Base-by-base conservation (phyloP, 1,140 invertebrate genomes). In the Xylocopa sonorina region DNA sequence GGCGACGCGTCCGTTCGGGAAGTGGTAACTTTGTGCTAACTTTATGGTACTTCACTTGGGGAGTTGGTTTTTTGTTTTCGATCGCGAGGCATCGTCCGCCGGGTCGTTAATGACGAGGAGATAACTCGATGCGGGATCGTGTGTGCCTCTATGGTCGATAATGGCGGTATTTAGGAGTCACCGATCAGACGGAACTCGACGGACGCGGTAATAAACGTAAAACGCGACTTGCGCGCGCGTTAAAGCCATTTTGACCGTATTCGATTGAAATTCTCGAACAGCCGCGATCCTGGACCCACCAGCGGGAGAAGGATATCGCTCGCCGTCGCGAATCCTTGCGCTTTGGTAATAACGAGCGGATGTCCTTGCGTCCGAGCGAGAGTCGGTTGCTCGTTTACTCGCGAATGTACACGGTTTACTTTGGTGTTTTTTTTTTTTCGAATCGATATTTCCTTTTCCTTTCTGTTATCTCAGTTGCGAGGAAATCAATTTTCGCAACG, bases 131-230 rank as follows among this genome's bases (percentile, higher is more conserved):
- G 24, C 7, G 1, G 18, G 21, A 27, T 21, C 16, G 16, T 14
- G 43, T 38, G n/a, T n/a, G n/a, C 18, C 2, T 12, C 6, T 41
- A 62, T 24, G 32, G n/a, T 32, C 48, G 34, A 64, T 66, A 53
- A 75, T 43, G 18, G 66, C 34, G 60, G 60, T 64, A 64, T 63
- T 74, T 74, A 74, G 46, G 32, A 29, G n/a, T 16, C 46, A 51
- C 63, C 12, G n/a, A 2, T 34, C 46, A 63, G 34, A 29, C 38
- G 60, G 18, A 27, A 41, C 16, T 21, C 53, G 24, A 2, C 3
- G 27, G 16, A 3, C 21, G 3, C 9, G 27, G 27, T 27, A 55
- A 29, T 69, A 55, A 55, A 50, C 69, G 41, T 24, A 21, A 24
- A 58, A 7, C 34, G 27, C n/a, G 3, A 9, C 0, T 38, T 7